Evolutionary conservation across 2,797 vertebrate species (phyloP), one percentile per base, ranked within the genome.

Genomic region (Valencia hispanica): DNA sequence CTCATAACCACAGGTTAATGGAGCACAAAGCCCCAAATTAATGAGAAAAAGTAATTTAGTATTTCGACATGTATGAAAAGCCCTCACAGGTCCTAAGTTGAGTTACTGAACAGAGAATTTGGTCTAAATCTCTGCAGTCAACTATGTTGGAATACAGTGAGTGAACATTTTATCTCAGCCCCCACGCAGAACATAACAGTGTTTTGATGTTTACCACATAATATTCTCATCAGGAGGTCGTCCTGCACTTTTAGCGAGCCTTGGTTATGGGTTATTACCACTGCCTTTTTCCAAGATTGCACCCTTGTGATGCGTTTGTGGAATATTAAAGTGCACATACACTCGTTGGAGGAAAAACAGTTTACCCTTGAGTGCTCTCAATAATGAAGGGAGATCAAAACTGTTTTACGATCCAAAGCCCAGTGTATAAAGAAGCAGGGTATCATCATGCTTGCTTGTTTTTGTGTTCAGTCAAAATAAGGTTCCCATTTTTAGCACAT

Each of bases 21-120:
- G 78, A 92, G 92, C 87, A 90, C 50, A 50, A 88, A 88, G 78
- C 72, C 83, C 48, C 79, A 88, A 86, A 91, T 93, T 89, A 93
- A 94, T 94, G 87, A 84, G 82, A 92, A 91, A 89, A 83, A 92
- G 88, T 84, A 72, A 88, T 90, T 93, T 88, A 84, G 88, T 91
- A 94, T 92, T 92, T 88, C 87, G 86, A 76, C 75, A 82, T 74
- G 79, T 82, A 90, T 87, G 85, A 86, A 91, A 92, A 84, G 78
- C 82, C 77, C 81, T 89, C 74, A 61, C 76, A 84, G 88, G 88
- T 87, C 77, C 79, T 65, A 75, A 73, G 80, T 76, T 88, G 85
- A 87, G 63, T 66, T 66, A 66, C 81, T 78, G 77, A 75, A 25
- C 74, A 79, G 70, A 79, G 85, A 79, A 78, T 91, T 81, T 81